These are phyloP conservation scores for Thelohanellus kitauei DNA, from an alignment of 30 jellyfish, hydroid and myxozoan species.

Conservation along the genomic window DNA sequence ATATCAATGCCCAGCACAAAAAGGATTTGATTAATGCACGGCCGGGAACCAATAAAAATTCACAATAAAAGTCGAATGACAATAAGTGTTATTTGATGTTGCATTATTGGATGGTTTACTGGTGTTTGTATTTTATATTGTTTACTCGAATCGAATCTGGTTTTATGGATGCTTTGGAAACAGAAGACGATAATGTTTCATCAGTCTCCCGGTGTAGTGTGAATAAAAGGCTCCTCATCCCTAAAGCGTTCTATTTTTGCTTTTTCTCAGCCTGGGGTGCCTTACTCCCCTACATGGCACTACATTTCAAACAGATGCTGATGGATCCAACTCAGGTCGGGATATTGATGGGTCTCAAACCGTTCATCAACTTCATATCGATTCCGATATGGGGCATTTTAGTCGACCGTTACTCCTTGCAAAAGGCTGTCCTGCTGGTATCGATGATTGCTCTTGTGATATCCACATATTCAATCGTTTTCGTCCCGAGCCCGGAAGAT, in stretches of 20 bases:
- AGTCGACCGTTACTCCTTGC: constrained; percentile 35
- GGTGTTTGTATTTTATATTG: no score
- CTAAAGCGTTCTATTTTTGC: constrained; percentile 40
- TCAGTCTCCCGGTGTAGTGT: constrained; percentile 1
- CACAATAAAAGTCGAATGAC: no score
- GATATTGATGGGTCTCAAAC: constrained; percentile 51
- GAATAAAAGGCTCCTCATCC: constrained; percentile 31
- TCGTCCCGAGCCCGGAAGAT: constrained; percentile 53
- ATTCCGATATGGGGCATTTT: constrained; percentile 85
- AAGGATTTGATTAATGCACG: no score
- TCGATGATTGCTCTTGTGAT: constrained; percentile 36
- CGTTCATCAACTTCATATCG: constrained; percentile 43
- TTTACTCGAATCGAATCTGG: no score
- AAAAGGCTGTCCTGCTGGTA: constrained; percentile 18
- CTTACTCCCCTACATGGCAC: constrained; percentile 43
- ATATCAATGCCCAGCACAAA: no score
- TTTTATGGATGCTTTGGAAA: no score
- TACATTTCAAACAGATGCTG: constrained; percentile 42
- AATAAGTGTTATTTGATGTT: no score
- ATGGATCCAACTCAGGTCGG: constrained; percentile 81
- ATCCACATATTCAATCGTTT: constrained; percentile 30
- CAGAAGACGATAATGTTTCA: not conserved
- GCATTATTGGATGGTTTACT: no score
- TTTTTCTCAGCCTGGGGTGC: constrained; percentile 81
- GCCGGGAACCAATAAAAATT: no score